A percentile compares a stretch with the other conserved stretches of the same genome.
Conservation (phyloP, 2,797 vertebrate genomes). For the Petrocephalus sullivani region DNA sequence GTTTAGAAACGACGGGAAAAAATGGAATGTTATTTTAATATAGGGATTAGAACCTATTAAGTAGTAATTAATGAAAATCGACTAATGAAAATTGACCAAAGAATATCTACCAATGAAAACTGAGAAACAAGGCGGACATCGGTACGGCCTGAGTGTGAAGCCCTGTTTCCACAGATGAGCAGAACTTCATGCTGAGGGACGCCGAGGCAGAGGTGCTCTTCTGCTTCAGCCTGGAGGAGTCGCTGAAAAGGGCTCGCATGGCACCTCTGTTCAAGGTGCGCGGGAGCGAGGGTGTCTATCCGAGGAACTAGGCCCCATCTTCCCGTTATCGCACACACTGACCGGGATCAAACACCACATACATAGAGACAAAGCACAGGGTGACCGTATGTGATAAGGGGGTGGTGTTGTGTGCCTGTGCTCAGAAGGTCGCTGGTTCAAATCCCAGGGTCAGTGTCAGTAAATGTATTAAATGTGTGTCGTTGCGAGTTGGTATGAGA, state of each 20-base stretch:
- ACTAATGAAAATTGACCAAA: neutral
- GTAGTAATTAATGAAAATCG: neutral
- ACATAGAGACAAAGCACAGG: neutral
- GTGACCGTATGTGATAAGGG: neutral
- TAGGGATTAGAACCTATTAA: neutral
- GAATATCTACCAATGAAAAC: neutral
- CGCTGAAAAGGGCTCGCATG: slow-evolving; percentile 78
- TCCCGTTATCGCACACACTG: neutral
- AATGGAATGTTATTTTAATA: neutral
- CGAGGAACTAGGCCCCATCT: neutral
- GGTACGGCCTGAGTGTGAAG: neutral
- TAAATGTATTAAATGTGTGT: neutral
- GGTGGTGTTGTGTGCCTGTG: neutral
- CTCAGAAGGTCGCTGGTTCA: neutral
- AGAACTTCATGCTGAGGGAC: slow-evolving; percentile 79
- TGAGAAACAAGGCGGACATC: neutral
- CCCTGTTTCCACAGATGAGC: slow-evolving; percentile 72
- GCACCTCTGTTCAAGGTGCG: slow-evolving; percentile 87
- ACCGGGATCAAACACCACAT: neutral
- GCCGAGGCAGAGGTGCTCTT: slow-evolving; percentile 94
- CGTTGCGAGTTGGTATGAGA: neutral
- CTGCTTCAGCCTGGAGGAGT: slow-evolving; percentile 89
- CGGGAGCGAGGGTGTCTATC: neutral
- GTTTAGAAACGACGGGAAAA: neutral
- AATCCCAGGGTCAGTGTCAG: neutral